phyloP scores from a whole-genome alignment of 2,888 invertebrate genomes.

The Tethea ocularis region DNA sequence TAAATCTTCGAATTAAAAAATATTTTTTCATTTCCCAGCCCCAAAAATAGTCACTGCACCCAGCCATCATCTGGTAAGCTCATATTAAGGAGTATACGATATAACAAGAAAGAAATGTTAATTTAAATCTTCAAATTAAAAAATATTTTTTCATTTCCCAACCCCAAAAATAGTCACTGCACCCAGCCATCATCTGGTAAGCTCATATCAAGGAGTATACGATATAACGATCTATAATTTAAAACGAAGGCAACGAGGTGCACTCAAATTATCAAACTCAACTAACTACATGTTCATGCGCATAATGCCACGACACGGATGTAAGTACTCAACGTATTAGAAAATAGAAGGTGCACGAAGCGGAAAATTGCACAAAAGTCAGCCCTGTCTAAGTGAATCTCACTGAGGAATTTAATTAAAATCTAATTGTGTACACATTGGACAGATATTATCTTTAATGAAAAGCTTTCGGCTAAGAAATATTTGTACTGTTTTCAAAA shows the following conservation, averaged over 20 bases:
- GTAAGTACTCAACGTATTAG: not conserved
- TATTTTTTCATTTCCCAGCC: no score
- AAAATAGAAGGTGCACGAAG: constrained; percentile 6
- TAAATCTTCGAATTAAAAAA: no score
- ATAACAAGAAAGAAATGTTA: no score
- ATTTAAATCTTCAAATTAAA: no score
- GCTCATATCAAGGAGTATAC: not conserved
- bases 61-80: no score
- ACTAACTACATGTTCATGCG: not conserved
- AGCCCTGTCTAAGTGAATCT: not conserved
- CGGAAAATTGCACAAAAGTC: constrained; percentile 8
- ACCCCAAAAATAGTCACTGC: no score
- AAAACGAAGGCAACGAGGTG: not conserved
- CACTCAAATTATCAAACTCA: not conserved
- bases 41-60: no score
- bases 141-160: no score
- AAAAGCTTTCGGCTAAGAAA: not conserved
- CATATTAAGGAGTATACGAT: not conserved
- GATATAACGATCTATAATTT: not conserved
- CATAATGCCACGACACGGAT: not conserved
- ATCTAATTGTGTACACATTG: not conserved
- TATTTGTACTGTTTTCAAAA: not conserved
- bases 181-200: no score
- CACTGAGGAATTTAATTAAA: constrained; percentile 6
- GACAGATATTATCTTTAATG: not conserved